Conservation (phyloP, 2,797 vertebrate species). For the Girardinus metallicus region DNA sequence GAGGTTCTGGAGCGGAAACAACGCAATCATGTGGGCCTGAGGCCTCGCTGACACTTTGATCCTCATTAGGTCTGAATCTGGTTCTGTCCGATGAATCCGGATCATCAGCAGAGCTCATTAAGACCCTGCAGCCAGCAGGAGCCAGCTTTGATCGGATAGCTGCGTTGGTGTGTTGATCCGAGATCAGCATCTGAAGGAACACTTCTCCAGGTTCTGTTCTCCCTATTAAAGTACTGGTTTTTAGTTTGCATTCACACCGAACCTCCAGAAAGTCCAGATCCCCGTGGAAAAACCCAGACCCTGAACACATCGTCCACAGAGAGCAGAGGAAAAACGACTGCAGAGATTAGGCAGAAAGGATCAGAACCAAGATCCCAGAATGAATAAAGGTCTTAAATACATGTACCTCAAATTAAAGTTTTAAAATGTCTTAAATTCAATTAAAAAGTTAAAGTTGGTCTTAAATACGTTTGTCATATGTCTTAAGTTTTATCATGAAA, state of each 20-base stretch:
- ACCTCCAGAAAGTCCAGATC: neutral
- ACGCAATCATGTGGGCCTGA: neutral
- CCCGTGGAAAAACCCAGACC: neutral
- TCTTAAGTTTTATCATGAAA: too few relatives aligned
- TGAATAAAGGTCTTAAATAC: neutral
- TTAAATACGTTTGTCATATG: too few relatives aligned
- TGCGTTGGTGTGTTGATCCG: neutral
- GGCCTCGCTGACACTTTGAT: slow-evolving; percentile 6
- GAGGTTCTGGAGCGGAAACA: slow-evolving; percentile 1
- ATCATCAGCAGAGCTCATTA: slow-evolving; percentile 5
- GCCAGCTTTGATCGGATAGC: neutral
- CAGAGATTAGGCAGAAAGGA: neutral
- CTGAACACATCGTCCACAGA: neutral
- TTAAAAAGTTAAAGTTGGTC: too few relatives aligned
- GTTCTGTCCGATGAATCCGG: slow-evolving; percentile 5
- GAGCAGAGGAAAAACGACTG: neutral
- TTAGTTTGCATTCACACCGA: neutral
- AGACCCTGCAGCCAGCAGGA: neutral
- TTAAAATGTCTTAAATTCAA: too few relatives aligned
- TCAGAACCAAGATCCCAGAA: neutral
- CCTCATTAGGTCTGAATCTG: slow-evolving; percentile 14
- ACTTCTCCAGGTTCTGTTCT: neutral
- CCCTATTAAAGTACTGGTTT: neutral
- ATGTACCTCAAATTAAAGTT: too few relatives aligned
- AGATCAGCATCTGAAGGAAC: neutral